Base-by-base conservation (phyloP, 2,797 vertebrate species). In the Smutsia gigantea region DNA sequence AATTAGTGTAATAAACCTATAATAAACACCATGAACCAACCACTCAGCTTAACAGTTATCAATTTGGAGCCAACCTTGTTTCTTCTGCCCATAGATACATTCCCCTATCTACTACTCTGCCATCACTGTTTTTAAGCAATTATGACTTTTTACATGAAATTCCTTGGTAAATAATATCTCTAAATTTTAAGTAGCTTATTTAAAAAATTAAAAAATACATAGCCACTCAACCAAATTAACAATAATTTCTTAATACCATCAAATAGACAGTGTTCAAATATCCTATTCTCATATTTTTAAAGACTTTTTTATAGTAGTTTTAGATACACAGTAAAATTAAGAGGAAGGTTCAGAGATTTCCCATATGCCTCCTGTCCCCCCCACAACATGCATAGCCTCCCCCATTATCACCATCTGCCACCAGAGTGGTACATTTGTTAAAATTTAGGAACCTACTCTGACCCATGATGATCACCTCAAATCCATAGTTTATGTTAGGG, bases 261-360 rank as follows among this genome's bases (percentile, higher is more conserved):
- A 55, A 78, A 53, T 85, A 87, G 18, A 49, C 39, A 55, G 39
- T 77, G 34, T 90, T 78, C 72, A 63, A 21, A 87, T 75, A 83
- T 90, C 3, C 37, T 29, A 94, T 95, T 94, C 63, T 87, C 5
- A 15, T 31, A 53, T 61, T 84, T 68, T 77, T 95, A 69, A 63
- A 74, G 18, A n/a, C 12, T 29, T n/a, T 74, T 75, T 84, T 61
- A 75, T 59, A 85, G 19, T 11, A 51, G 8, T 63, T 92, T 83
- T 74, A 63, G 57, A 53, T 31, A 39, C 13, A 42, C 29, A 72
- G 55, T 19, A 92, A 92, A 74, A 55, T 25, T 57, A n/a, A 63
- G 34, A 78, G 57, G 18, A 19, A n/a, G 59, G 34, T 46, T 42
- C 2, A 63, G 81, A 71, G 39, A 34, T 75, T 75, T 75, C 27